Base-by-base conservation (phyloP, 2,888 invertebrate species). In the Beris chalybata region DNA sequence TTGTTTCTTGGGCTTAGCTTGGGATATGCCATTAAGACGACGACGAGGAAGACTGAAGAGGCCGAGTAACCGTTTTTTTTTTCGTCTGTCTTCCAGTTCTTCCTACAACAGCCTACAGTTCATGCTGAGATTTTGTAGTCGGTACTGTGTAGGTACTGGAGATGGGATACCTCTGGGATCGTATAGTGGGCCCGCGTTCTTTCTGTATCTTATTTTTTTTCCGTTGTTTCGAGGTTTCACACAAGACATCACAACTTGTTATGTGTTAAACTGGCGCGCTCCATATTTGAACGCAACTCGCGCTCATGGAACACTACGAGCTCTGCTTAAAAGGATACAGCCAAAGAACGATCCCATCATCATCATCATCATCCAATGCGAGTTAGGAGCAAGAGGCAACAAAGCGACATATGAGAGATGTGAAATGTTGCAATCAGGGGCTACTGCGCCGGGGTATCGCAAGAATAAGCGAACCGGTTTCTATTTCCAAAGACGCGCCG, bases 201-300 rank as follows among this genome's bases (percentile, higher is more conserved):
- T 59, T 48, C 30, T 7, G 22, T 57, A 11, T 22, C 6, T 47
- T 48, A 30, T 59, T 47, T 30, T 38, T 13, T 30, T 22, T 13
- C 13, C n/a, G 22, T 13, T 5, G 13, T 44, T 44, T 13, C 7
- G 11, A 13, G 38, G 43, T 56, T 56, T 58, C 58, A 47, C 47
- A 47, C 44, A 57, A 30, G 22, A 15, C 56, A 12, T 22, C 7
- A 12, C 48, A 12, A 12, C 30, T 48, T 59, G 48, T 45, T 47
- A 29, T 3, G 45, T 13, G 45, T 45, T 45, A 44, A 59, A 44
- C n/a, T 45, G 44, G 13, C 30, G 48, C 58, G 48, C 47, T 59
- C 58, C 58, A 59, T 59, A 47, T 59, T 47, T 59, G 58, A 47
- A 48, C 30, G 58, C 58, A 59, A 31, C 58, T 38, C 38, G 38